Base-by-base conservation (phyloP, 2,888 invertebrate genomes). In the Serripes groenlandicus region DNA sequence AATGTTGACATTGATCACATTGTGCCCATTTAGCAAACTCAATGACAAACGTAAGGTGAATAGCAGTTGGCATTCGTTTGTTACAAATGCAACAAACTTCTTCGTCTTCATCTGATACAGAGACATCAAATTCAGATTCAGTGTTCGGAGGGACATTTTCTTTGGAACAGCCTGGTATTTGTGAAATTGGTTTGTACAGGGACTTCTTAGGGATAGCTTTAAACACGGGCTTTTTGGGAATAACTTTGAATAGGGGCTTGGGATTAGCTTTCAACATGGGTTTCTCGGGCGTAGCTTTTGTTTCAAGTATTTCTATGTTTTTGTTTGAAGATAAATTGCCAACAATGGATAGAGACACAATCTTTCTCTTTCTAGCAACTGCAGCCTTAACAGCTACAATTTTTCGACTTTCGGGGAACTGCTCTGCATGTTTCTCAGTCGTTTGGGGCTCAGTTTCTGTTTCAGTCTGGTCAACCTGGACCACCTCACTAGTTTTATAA, bases 71-170 rank as follows among this genome's bases (percentile, higher is more conserved):
- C 42, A 69, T 69, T 69, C 42, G 35, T 42, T 69, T 69, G 69
- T 69, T 42, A 69, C 69, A 69, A 23, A 42, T 42, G 69, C 37
- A 37, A 42, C 37, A 69, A 69, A 69, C 34, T 37, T 69, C 69
- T 42, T 69, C 69, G 26, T 69, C 69, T n/a, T 42, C 4, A 7
- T 69, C 69, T 11, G 42, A 42, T 42, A 42, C 11, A 11, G 18
- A 42, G 18, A 42, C 9, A 42, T 42, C 42, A 42, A 11, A 42
- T 42, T 42, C 42, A 9, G 42, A 11, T 18, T 11, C 11, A 18
- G 42, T 9, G 42, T 9, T 9, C 11, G 42, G 42, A 18, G 42
- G 42, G 42, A 18, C 11, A 9, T 11, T 42, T 42, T 42, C 42
- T 42, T 42, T 42, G 42, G 42, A 42, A 42, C 42, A 42, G 42